These are phyloP conservation scores for Pseudorasbora parva DNA, from an alignment of 2,113 vertebrate genomes.

Conservation along the genomic window DNA sequence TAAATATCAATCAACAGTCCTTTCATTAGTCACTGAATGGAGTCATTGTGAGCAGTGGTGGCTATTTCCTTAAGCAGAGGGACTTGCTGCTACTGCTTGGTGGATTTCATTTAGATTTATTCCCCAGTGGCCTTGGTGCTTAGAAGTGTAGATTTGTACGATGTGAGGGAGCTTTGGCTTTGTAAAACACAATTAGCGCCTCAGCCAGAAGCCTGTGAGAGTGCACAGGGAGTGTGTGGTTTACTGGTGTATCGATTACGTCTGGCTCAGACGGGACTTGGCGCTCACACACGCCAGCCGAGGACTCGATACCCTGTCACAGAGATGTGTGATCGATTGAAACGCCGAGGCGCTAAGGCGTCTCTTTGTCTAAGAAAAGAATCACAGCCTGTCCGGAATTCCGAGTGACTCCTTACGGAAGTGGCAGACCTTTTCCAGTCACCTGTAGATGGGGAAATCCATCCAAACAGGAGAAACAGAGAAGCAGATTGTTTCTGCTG, in stretches of 20 bases:
- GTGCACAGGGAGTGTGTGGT: conserved; percentile 35
- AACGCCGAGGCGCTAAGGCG: conserved; percentile 21
- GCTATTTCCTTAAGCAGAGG: not conserved
- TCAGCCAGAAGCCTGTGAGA: conserved; percentile 18
- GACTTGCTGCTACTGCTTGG: not conserved
- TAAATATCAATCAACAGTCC: not conserved
- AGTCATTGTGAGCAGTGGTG: not conserved
- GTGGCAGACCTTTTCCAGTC: conserved; percentile 26
- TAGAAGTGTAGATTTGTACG: conserved; percentile 12
- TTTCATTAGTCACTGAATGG: not conserved
- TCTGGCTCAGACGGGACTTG: conserved; percentile 37
- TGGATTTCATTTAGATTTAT: conserved; percentile 15
- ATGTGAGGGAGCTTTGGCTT: conserved; percentile 25
- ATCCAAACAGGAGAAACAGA: conserved; percentile 7
- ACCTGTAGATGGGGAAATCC: conserved; percentile 15
- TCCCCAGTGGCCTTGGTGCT: not conserved
- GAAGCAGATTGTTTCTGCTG: not conserved
- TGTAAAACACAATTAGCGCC: conserved; percentile 47
- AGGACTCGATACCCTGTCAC: conserved; percentile 51
- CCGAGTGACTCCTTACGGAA: conserved; percentile 44
- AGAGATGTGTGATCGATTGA: conserved; percentile 59
- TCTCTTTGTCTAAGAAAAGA: conserved; percentile 50
- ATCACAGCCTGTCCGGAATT: conserved; percentile 54
- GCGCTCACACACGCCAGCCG: conserved; percentile 18
- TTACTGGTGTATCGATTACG: conserved; percentile 53